Evolutionary conservation across 2,113 vertebrate species (phyloP).

Genomic region (Mus spicilegus): DNA sequence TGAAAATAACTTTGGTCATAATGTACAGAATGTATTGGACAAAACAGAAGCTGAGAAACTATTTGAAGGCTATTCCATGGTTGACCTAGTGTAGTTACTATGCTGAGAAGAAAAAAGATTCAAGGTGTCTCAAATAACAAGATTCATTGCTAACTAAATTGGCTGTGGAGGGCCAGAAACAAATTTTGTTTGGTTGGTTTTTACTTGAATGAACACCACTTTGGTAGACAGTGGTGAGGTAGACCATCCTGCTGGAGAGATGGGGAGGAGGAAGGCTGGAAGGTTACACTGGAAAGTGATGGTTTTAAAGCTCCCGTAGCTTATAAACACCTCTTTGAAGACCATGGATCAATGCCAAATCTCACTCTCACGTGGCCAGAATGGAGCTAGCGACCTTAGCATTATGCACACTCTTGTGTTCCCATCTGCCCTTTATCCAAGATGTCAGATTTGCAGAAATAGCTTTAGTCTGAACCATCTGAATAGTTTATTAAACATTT

Average conservation of each 20-base stretch:
- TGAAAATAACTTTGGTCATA: background rate
- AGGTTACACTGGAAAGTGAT: background rate
- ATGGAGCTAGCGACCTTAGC: background rate
- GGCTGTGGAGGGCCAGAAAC: background rate
- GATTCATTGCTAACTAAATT: background rate
- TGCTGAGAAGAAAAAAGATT: background rate
- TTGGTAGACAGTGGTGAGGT: background rate
- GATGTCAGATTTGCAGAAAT: slow-evolving; percentile 32
- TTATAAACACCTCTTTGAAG: slow-evolving; percentile 33
- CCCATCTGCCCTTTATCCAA: background rate
- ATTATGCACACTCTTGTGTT: background rate
- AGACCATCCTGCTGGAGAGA: background rate
- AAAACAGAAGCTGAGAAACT: background rate
- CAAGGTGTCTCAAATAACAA: background rate
- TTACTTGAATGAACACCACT: background rate
- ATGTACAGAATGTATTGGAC: background rate
- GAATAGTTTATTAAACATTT: background rate
- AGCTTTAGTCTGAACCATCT: slow-evolving; percentile 9
- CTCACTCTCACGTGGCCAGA: background rate
- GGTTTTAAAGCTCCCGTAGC: background rate
- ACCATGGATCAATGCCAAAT: background rate
- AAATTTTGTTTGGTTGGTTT: background rate
- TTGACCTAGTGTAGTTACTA: background rate
- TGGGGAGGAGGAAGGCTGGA: background rate
- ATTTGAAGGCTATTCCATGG: background rate